phyloP scores from a whole-genome alignment of 2,797 vertebrate genomes.

The Taenioides sp. region DNA sequence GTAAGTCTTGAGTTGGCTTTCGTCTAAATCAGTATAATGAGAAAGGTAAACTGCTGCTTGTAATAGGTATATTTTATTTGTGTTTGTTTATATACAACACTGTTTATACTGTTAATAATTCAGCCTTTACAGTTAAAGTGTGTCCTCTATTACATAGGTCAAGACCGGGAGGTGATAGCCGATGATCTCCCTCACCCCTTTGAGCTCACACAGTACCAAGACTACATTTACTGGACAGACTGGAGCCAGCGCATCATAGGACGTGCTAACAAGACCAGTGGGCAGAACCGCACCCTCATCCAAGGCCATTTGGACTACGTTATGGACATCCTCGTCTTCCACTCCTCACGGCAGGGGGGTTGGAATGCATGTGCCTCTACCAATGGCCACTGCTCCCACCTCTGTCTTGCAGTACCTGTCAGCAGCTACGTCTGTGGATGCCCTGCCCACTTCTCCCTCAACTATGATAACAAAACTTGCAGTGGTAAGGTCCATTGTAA shows the following conservation, averaged over 20 bases:
- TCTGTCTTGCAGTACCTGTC: slow-evolving; percentile 91
- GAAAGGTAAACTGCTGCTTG: not conserved
- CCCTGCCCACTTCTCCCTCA: slow-evolving; percentile 93
- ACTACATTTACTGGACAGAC: slow-evolving; percentile 99
- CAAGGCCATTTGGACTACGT: slow-evolving; percentile 97
- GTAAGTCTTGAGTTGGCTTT: slow-evolving; percentile 58
- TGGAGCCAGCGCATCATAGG: slow-evolving; percentile 99
- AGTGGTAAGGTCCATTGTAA: slow-evolving; percentile 81
- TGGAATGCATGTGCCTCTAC: slow-evolving; percentile 96
- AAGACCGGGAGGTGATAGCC: slow-evolving; percentile 93
- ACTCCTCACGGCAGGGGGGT: slow-evolving; percentile 93
- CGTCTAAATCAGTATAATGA: not conserved
- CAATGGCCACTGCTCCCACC: slow-evolving; percentile 95
- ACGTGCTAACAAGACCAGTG: slow-evolving; percentile 95
- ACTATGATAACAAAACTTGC: slow-evolving; percentile 94
- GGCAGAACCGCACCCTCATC: slow-evolving; percentile 95
- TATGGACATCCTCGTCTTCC: slow-evolving; percentile 98
- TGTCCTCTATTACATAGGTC: slow-evolving; percentile 72
- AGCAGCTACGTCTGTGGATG: slow-evolving; percentile 91
- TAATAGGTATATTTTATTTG: not conserved
- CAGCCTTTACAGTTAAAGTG: not conserved
- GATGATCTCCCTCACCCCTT: slow-evolving; percentile 97
- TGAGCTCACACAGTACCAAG: slow-evolving; percentile 96
- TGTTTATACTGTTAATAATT: no score
- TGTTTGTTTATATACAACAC: not conserved